Base-by-base conservation (phyloP, 2,888 invertebrate species). In the Epiblema foenella region DNA sequence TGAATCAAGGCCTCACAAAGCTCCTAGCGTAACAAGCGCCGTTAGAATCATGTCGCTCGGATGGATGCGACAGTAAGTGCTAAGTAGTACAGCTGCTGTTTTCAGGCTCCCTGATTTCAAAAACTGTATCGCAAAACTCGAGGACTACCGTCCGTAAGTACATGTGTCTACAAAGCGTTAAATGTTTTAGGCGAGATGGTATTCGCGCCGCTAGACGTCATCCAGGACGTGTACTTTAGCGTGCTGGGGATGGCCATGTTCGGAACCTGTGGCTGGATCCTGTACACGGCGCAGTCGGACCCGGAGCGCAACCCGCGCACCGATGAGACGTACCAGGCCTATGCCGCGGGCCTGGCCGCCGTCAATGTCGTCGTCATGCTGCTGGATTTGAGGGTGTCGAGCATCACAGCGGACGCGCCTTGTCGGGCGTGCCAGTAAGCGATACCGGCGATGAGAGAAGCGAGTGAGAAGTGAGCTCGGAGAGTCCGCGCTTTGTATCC, bases 221-320 rank as follows among this genome's bases (percentile, higher is more conserved):
- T 93, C 37, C 93, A 93, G 81, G 93, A 93, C 78, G 90, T 93
- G 84, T 92, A 85, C 83, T 93, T 85, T 79, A 89, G 90, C 39
- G 82, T 90, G 54, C 77, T 92, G 42, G 93, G 93, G 46, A 81
- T 88, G 29, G 83, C 76, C 5, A 77, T 93, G 73, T 92, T 90
- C 79, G 77, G 86, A 11, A 78, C 86, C 20, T 84, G 88, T 76
- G 93, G 92, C 1, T 89, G 89, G 8, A 71, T 91, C 72, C 77
- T 90, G 15, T 76, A 92, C 15, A 78, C 86, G 0, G 80, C 85
- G 24, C 83, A 92, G 68, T 69, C 83, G 9, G 82, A 77, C 67
- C 79, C 77, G 12, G 74, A 84, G 9, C 9, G 73, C 1, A 84
- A 83, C 72, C 90, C 89, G 8, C 83, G 85, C 71, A 89, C 91